These are phyloP conservation scores for Ambastaia sidthimunki DNA, from an alignment of 2,797 vertebrate genomes.

Conservation along the genomic window DNA sequence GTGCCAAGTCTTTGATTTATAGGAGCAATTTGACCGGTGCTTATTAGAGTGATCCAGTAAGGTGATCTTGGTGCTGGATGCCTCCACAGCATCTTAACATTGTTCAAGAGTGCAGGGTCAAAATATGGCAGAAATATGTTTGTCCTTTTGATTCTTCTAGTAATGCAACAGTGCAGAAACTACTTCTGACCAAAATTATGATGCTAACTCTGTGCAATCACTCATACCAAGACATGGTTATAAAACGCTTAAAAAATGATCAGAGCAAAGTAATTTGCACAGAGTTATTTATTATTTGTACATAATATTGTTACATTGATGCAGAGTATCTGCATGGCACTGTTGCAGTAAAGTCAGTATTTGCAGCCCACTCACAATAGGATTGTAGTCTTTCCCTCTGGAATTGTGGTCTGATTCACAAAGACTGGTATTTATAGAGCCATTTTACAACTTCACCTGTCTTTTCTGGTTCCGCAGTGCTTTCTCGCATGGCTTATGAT, in stretches of 20 bases:
- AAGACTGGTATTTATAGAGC: conserved; percentile 64
- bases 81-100: conserved; percentile 58
- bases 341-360: not conserved
- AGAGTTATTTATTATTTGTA: too few relatives aligned
- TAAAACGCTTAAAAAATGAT: not conserved
- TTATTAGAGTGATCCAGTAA: conserved; percentile 78
- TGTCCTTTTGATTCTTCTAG: not conserved
- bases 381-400: conserved; percentile 32
- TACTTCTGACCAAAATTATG: conserved; percentile 16
- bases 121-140: conserved; percentile 12
- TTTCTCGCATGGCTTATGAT: conserved; percentile 70
- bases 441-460: conserved; percentile 62
- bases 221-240: not conserved
- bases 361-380: not conserved
- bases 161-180: not conserved
- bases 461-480: conserved; percentile 50
- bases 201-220: not conserved
- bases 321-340: too few relatives aligned
- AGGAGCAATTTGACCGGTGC: conserved; percentile 77
- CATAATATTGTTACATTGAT: too few relatives aligned
- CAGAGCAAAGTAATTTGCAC: not conserved
- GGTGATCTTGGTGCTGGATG: conserved; percentile 69
- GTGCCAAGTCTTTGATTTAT: conserved; percentile 79
- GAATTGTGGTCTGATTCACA: conserved; percentile 49
- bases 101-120: conserved; percentile 24